Evolutionary conservation across 2,888 invertebrate genomes (phyloP).

Genomic region (Conops quadrifasciatus): DNA sequence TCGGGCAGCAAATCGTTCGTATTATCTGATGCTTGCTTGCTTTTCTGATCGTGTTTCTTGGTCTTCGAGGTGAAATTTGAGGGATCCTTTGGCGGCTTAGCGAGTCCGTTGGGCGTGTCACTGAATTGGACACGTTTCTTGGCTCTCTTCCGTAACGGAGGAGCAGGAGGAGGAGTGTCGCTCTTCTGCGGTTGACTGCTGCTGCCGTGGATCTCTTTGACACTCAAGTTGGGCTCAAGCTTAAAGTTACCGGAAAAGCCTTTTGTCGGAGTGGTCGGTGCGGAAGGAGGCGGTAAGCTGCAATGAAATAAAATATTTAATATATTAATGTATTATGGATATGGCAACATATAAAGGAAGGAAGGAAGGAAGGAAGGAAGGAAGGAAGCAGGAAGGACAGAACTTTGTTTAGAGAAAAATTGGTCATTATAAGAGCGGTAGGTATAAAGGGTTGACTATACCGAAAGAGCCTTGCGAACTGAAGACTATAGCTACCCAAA

Average conservation of each 20-base stretch:
- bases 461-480: no score
- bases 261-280: constrained; percentile 61
- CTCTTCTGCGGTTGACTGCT: constrained; percentile 39
- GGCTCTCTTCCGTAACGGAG: constrained; percentile 56
- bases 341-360: neutral
- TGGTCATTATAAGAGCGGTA: no score
- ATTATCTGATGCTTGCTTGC: constrained; percentile 27
- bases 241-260: constrained; percentile 63
- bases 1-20: constrained; percentile 56
- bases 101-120: constrained; percentile 58
- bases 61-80: constrained; percentile 55
- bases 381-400: neutral
- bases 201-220: constrained; percentile 58
- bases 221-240: constrained; percentile 63
- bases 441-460: no score
- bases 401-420: neutral
- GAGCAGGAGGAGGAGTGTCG: constrained; percentile 43
- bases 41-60: constrained; percentile 54
- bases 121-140: constrained; percentile 64
- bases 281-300: constrained; percentile 60
- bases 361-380: neutral
- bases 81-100: constrained; percentile 52
- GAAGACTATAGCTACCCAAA: no score
- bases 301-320: constrained; percentile 28
- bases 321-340: neutral